Base-by-base conservation (phyloP, 2,888 invertebrate genomes). In the Steinernema hermaphroditum region DNA sequence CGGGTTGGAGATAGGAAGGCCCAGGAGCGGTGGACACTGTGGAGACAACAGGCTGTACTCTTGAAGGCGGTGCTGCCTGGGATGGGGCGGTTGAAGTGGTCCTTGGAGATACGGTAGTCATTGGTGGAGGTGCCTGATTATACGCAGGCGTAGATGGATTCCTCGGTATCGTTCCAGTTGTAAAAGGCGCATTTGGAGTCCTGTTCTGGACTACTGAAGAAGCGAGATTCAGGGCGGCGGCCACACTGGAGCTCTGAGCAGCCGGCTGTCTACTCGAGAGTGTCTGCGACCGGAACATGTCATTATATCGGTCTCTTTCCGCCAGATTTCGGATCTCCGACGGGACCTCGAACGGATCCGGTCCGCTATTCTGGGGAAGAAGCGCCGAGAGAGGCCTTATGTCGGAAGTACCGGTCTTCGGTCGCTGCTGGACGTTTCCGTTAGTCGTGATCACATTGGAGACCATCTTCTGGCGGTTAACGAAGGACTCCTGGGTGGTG, bases 241-340 rank as follows among this genome's bases (percentile, higher is more conserved):
- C n/a, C 46, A 46, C n/a, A 16, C n/a, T 19, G 46, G 22, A 19
- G 4, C 46, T n/a, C 6, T 6, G 6, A 37, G 37, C 4, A 37
- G 37, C 37, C 4, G 37, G 6, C 6, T 12, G 6, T 4, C 37
- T 37, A 4, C 37, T 37, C 12, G 62, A 2, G 32, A 62, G 62
- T 8, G 32, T 62, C 62, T 62, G 62, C 6, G 62, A 62, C 32
- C 62, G 62, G 62, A 62, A 62, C 9, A 62, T 29, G 62, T 62
- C 62, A 32, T 62, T 62, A 32, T 62, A 62, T 1, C 62, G 62
- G 27, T 62, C 62, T 12, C 62, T 4, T 16, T 62, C 62, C 1
- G 62, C 62, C 32, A 62, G 32, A 16, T 16, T 32, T 27, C 62
- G 29, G 34, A 62, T 62, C 32, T 62, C 62, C 32, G 62, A 62